These are phyloP conservation scores for Drosophila seguyi DNA, from an alignment of 1,140 invertebrate genomes.

Conservation along the genomic window DNA sequence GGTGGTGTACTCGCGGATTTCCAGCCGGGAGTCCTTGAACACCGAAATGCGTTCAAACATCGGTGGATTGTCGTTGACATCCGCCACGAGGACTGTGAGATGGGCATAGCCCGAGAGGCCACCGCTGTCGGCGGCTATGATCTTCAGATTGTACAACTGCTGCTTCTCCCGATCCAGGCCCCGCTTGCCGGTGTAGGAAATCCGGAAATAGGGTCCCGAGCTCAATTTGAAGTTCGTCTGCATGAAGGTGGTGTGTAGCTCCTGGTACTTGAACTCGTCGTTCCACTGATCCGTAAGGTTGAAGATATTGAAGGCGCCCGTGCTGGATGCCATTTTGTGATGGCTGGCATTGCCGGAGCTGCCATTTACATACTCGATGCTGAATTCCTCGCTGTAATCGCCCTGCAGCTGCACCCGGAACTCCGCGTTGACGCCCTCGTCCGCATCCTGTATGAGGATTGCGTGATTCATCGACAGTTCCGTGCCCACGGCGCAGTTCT, in stretches of 20 bases:
- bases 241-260: constrained; percentile 78
- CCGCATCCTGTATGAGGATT: constrained; percentile 91
- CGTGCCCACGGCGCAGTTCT: constrained; percentile 91
- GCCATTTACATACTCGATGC: constrained; percentile 87
- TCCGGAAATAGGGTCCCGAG: constrained; percentile 70
- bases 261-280: constrained; percentile 81
- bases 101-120: constrained; percentile 90
- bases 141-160: constrained; percentile 88
- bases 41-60: constrained; percentile 89
- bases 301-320: constrained; percentile 73
- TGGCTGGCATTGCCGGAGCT: constrained; percentile 51
- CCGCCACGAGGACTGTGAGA: constrained; percentile 90
- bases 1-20: constrained; percentile 87
- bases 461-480: constrained; percentile 89
- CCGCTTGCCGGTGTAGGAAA: constrained; percentile 85
- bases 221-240: constrained; percentile 71
- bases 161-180: constrained; percentile 91
- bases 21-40: constrained; percentile 88
- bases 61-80: constrained; percentile 94
- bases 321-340: constrained; percentile 38
- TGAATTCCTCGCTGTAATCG: constrained; percentile 91
- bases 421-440: constrained; percentile 91
- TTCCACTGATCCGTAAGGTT: constrained; percentile 83
- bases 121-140: constrained; percentile 91
- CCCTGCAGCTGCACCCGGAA: constrained; percentile 91